Percentiles rank a stretch among this genome's conserved stretches.
phyloP scores from a whole-genome alignment of 2,797 vertebrate species.

The Margarornis squamiger region DNA sequence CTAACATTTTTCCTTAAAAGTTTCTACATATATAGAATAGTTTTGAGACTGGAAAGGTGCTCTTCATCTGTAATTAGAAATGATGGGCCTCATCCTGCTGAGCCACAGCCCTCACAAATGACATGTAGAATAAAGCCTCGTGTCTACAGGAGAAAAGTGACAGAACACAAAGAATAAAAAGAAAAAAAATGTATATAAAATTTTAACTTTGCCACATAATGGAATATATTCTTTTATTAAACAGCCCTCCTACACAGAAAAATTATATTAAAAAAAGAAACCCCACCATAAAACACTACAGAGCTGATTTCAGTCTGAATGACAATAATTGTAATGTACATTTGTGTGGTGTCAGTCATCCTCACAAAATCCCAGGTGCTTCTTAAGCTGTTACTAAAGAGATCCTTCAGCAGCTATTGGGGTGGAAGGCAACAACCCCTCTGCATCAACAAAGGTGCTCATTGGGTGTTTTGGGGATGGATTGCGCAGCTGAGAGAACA shows the following conservation, averaged over 20 bases:
- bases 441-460: not conserved
- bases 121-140: not conserved
- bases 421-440: not conserved
- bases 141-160: not conserved
- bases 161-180: not conserved
- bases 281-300: accelerated
- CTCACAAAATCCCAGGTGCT: not conserved
- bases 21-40: not conserved
- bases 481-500: not conserved
- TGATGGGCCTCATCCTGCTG: accelerated
- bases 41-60: not conserved
- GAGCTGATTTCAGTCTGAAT: not conserved
- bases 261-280: not conserved
- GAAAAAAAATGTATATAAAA: not conserved
- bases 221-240: not conserved
- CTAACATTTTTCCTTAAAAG: not conserved
- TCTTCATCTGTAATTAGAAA: not conserved
- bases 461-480: not conserved
- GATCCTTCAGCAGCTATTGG: not conserved
- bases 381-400: not conserved
- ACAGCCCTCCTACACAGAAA: not conserved
- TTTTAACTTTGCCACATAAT: not conserved
- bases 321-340: not conserved
- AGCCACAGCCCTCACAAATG: not conserved
- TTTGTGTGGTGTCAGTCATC: not conserved